Evolutionary conservation across 1,140 invertebrate species (phyloP).

Genomic region (Neodiprion virginianus): DNA sequence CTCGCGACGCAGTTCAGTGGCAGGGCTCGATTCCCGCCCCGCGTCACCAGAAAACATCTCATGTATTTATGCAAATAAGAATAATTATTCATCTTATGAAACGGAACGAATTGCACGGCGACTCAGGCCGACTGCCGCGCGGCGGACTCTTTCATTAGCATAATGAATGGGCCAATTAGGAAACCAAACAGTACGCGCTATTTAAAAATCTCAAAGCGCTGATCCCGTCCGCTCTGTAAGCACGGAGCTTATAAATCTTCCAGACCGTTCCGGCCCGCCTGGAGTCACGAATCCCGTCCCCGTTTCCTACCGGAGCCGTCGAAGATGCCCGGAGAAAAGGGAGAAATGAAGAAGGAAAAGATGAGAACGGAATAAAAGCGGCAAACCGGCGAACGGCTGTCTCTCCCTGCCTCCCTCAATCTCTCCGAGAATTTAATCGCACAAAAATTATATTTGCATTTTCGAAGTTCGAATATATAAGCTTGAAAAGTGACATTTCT

Average conservation of each 20-base stretch:
- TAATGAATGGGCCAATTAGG: conserved; percentile 7
- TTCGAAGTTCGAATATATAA: no score
- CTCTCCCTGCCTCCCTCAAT: background rate
- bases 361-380: background rate
- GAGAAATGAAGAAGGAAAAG: background rate
- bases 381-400: background rate
- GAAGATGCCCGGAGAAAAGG: background rate
- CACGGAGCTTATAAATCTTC: conserved; percentile 1
- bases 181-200: conserved; percentile 4
- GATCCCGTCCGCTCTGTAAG: background rate
- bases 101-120: background rate
- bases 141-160: background rate
- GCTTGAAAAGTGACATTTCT: no score
- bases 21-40: no score
- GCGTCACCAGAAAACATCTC: background rate
- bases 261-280: background rate
- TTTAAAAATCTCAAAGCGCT: conserved; percentile 7
- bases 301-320: background rate
- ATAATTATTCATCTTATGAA: conserved; percentile 6
- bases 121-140: background rate
- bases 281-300: no score
- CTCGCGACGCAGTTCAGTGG: no score
- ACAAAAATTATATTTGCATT: no score
- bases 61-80: conserved; percentile 3
- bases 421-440: no score